Evolutionary conservation across 2,797 vertebrate genomes (phyloP), one percentile per base, ranked within the genome.

Genomic region (Epinephelus malabaricus): DNA sequence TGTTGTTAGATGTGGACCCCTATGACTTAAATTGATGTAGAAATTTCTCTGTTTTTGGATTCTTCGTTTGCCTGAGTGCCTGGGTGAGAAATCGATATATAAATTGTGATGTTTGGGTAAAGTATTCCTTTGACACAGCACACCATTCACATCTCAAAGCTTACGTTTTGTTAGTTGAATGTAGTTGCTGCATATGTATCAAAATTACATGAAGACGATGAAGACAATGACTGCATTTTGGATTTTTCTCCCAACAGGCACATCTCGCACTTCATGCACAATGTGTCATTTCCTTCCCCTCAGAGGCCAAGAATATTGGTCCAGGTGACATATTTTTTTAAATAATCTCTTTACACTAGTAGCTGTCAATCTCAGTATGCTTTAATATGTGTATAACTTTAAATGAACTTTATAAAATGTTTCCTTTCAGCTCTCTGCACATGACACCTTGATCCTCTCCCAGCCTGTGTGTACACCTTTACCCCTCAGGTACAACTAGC

Each of bases 251-350:
- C 92, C 91, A 86, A 84, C 84, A 99, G 98, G 90, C 97, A 99
- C 91, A 98, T 99, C 92, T 99, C 98, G 13, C 97, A 99, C 94
- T 99, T 99, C 91, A 98, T 99, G 98, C 97, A 99, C 93, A 98
- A 96, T 59, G 97, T 99, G 84, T 97, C 97, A 60, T 99, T 99
- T 87, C 98, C 98, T 82, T 99, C 98, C 69, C 97, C 98, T 53
- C 98, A 99, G 85, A 97, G 98, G 89, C 98, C 98, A 82, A 96
- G 98, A 93, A 99, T 99, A 86, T 95, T 99, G 69, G 97, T 99
- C 81, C 98, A 99, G 96, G 98, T 97, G 90, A 94, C 56, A 62
- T 23, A 14, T 2, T 19, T 34, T 60, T n/a, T 34, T 8, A 7
- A 34, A 34, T 34, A 34, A 34, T 34, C 17, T 40, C 0, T 19